Conservation (phyloP, 1,140 invertebrate genomes). For the Nephila pilipes region DNA sequence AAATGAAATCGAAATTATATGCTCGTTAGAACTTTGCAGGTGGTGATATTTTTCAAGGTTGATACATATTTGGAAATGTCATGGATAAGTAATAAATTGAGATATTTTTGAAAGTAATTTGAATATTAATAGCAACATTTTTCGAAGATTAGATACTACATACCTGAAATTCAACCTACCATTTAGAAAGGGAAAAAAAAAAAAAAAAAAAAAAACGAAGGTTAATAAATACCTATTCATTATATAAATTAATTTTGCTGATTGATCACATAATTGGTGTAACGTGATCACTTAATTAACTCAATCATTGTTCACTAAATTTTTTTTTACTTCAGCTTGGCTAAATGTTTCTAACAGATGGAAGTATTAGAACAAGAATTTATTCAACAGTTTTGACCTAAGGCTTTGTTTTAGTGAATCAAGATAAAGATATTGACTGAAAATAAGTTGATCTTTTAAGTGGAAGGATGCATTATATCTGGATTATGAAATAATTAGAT, state of each 20-base stretch:
- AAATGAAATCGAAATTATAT: too few species aligned
- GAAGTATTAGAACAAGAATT: background rate
- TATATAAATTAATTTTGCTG: slow-evolving; percentile 5
- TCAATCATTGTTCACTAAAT: background rate
- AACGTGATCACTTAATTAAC: background rate
- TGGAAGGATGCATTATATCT: background rate
- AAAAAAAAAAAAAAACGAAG: background rate
- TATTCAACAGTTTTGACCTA: background rate
- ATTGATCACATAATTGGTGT: background rate
- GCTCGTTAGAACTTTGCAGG: too few species aligned
- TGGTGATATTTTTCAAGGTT: too few species aligned
- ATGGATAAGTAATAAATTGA: too few species aligned
- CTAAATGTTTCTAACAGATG: background rate
- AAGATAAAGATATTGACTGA: background rate
- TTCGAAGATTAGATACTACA: background rate
- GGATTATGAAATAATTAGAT: background rate
- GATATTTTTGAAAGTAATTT: too few species aligned
- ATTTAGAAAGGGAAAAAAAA: background rate
- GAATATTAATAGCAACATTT: background rate
- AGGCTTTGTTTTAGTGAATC: background rate
- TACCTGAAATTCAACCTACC: background rate
- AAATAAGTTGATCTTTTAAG: background rate
- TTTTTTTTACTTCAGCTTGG: background rate
- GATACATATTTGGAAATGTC: too few species aligned
- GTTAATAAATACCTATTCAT: background rate